Evolutionary conservation across 2,113 vertebrate species (phyloP).

Genomic region (Sapayoa aenigma): DNA sequence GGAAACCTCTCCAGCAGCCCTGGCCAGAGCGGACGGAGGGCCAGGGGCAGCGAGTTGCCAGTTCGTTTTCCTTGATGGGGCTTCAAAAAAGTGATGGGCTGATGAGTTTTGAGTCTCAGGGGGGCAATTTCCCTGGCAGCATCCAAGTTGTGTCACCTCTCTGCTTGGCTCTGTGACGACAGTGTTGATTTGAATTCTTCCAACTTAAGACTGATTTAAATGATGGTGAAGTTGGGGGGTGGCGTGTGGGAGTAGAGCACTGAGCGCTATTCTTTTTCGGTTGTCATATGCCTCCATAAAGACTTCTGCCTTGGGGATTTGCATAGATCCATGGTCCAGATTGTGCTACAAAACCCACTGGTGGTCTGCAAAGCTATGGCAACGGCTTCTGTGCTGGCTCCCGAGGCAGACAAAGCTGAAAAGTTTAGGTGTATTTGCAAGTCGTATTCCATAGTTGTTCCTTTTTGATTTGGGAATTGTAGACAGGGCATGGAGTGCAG

Average conservation of each 20-base stretch:
- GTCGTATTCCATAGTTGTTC: rapidly evolving
- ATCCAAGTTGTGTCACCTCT: conserved; percentile 57
- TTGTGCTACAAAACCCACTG: conserved; percentile 34
- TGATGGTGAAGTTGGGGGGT: conserved; percentile 60
- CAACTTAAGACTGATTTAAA: conserved; percentile 62
- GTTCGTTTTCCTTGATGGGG: not conserved
- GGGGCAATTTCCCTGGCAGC: conserved; percentile 54
- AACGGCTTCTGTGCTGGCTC: not conserved
- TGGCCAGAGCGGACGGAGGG: not conserved
- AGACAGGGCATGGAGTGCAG: not conserved
- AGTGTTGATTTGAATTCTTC: conserved; percentile 64
- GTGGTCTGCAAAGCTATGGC: conserved; percentile 56
- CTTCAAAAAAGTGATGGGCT: conserved; percentile 13
- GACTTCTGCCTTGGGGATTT: conserved; percentile 64
- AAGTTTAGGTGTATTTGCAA: conserved; percentile 19
- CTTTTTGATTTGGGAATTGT: not conserved
- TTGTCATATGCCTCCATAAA: conserved; percentile 65
- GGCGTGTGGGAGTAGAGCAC: conserved; percentile 63
- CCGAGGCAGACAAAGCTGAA: not conserved
- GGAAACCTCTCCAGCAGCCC: not conserved
- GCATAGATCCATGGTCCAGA: conserved; percentile 47
- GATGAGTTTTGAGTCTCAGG: conserved; percentile 42
- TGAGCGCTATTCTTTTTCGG: conserved; percentile 57
- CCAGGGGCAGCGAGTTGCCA: not conserved
- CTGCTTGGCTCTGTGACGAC: conserved; percentile 54